Percentiles rank a stretch among this genome's conserved stretches.
These are phyloP conservation scores for Onychostoma macrolepis DNA, from an alignment of 2,113 vertebrate genomes.

Conservation along the genomic window DNA sequence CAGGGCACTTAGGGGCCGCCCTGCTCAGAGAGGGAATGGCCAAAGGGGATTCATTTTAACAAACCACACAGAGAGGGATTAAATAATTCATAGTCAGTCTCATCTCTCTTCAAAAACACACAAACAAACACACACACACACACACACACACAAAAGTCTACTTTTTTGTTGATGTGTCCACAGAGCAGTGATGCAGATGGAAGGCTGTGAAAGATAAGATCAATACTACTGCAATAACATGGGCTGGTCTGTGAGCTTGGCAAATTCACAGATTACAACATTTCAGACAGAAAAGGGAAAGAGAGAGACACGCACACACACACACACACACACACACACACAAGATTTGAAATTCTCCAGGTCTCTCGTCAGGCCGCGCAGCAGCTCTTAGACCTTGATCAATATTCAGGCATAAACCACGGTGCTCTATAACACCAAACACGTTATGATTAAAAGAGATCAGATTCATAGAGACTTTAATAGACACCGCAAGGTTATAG, in stretches of 20 bases:
- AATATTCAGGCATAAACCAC: constrained; percentile 64
- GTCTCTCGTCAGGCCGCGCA: neutral
- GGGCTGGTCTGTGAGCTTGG: constrained; percentile 42
- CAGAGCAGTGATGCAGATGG: constrained; percentile 58
- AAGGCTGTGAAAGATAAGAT: constrained; percentile 62
- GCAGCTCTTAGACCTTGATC: constrained; percentile 61
- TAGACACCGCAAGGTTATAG: constrained; percentile 62
- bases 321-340: neutral
- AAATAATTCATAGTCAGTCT: constrained; percentile 64
- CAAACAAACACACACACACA: neutral
- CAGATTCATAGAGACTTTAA: constrained; percentile 60
- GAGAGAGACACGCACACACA: neutral
- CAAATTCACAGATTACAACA: constrained; percentile 70
- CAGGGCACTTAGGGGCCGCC: constrained; percentile 55
- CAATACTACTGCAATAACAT: constrained; percentile 66
- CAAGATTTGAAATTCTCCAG: neutral
- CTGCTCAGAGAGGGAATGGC: constrained; percentile 47
- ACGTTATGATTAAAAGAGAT: constrained; percentile 34
- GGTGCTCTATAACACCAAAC: constrained; percentile 15
- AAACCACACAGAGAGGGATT: constrained; percentile 57
- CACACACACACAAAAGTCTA: neutral
- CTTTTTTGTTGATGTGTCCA: constrained; percentile 46
- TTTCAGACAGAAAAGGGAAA: constrained; percentile 43
- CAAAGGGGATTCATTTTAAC: constrained; percentile 62
- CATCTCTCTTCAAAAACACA: constrained; percentile 50